Base-by-base conservation (phyloP, 2,797 vertebrate genomes). In the Anolis apletophallus region DNA sequence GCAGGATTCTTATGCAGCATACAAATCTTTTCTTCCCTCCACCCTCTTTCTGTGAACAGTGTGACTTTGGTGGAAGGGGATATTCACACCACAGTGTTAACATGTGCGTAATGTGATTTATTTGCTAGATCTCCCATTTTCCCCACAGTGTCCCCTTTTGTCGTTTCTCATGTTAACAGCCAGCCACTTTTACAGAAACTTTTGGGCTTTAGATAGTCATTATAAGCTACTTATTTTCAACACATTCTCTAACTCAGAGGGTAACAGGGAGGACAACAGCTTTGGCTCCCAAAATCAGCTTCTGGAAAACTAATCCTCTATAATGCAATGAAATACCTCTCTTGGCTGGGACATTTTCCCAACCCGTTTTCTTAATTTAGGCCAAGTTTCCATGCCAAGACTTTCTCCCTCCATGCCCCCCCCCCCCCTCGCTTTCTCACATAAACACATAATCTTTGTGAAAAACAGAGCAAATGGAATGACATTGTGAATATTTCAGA, bases 281-380 rank as follows among this genome's bases (percentile, higher is more conserved):
- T 89, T 46, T 87, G 82, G 52, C 88, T 93, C 80, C 77, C 69
- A 90, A 85, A 83, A 88, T 75, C 88, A 90, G 86, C 86, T 94
- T 93, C 93, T 95, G 95, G 91, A 94, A 95, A 94, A 95, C 91
- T 91, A 94, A 95, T 94, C 90, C 94, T 93, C 85, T 68, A 80
- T 93, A 94, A 94, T 91, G 88, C 88, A 91, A 88, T 90, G 91
- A 93, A 94, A 94, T 94, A 90, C 91, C 91, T 92, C 81, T 88
- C 91, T 79, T 79, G 88, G 90, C 91, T 74, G 75, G 86, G 91
- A 69, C 40, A 71, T 83, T 91, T 89, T 92, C 91, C 87, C 32
- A 0, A 92, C 90, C 88, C 19, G 84, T 87, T 91, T 93, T 83
- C 75, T 82, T 61, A 7, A 76, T 84, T 88, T 84, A 87, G 69